phyloP scores from a whole-genome alignment of 2,888 invertebrate species.

The Eledona agricola region DNA sequence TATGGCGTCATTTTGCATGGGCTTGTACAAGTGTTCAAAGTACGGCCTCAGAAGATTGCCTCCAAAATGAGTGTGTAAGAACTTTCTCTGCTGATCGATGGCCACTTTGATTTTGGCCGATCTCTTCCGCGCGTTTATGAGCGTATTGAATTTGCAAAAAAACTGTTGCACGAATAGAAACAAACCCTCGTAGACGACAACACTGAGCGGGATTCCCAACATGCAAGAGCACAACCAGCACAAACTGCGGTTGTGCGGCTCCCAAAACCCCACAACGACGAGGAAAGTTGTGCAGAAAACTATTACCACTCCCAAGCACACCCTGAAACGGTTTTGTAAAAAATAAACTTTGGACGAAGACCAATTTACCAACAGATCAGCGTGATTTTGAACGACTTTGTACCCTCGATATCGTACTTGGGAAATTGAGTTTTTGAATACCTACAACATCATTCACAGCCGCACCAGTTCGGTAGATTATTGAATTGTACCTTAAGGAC shows the following conservation, averaged over 20 bases:
- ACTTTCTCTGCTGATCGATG: slow-evolving; percentile 43
- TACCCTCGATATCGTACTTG: neutral
- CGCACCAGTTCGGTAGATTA: neutral
- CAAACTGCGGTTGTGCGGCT: slow-evolving; percentile 43
- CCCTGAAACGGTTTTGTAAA: slow-evolving; percentile 36
- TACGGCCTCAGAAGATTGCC: slow-evolving; percentile 43
- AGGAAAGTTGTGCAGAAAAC: slow-evolving; percentile 35
- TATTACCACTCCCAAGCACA: slow-evolving; percentile 32
- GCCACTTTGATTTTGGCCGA: neutral
- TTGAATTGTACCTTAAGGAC: slow-evolving; percentile 37
- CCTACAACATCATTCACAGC: slow-evolving; percentile 2
- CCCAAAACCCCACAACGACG: slow-evolving; percentile 46
- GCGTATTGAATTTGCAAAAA: neutral
- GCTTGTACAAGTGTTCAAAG: slow-evolving; percentile 43
- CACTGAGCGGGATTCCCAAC: slow-evolving; percentile 40
- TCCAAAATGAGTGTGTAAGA: slow-evolving; percentile 44
- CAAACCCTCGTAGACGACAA: slow-evolving; percentile 44
- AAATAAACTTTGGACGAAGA: neutral
- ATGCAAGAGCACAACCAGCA: slow-evolving; percentile 45
- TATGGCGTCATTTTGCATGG: slow-evolving; percentile 1
- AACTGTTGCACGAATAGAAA: slow-evolving; percentile 26
- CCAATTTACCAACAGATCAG: slow-evolving; percentile 15
- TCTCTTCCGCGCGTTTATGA: neutral
- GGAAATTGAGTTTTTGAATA: slow-evolving; percentile 7
- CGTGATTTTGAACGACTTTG: neutral